Evolutionary conservation across 1,140 invertebrate species (phyloP).

Genomic region (Portunus trituberculatus): DNA sequence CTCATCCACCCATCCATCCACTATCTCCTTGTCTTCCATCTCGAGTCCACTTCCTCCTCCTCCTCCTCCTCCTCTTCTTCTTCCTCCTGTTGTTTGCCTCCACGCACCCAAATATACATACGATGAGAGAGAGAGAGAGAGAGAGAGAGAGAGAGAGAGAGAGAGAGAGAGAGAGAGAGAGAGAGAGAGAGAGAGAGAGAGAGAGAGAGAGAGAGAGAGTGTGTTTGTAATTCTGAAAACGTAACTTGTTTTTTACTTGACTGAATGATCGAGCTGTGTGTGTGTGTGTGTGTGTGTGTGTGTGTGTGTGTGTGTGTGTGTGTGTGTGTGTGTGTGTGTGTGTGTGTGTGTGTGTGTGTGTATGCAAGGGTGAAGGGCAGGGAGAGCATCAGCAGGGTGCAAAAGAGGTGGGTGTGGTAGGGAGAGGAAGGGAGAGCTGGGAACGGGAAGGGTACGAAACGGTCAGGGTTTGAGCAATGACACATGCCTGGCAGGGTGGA

Average conservation of each 20-base stretch:
- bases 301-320: neutral
- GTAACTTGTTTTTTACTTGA: neutral
- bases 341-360: neutral
- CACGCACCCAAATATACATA: neutral
- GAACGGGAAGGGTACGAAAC: too few species aligned
- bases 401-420: neutral
- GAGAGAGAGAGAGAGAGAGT: slow-evolving; percentile 18
- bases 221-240: neutral
- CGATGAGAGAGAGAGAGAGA: neutral
- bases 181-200: slow-evolving; percentile 20
- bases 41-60: neutral
- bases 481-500: too few species aligned
- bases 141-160: slow-evolving; percentile 20
- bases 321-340: neutral
- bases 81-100: neutral
- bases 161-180: slow-evolving; percentile 20
- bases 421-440: neutral
- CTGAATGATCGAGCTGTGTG: neutral
- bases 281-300: neutral
- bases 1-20: too few species aligned
- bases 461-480: too few species aligned
- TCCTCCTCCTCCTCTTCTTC: neutral
- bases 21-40: neutral
- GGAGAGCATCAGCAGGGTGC: neutral
- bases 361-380: neutral